phyloP scores from a whole-genome alignment of 2,888 invertebrate genomes.

The Agonopterix heracliana region DNA sequence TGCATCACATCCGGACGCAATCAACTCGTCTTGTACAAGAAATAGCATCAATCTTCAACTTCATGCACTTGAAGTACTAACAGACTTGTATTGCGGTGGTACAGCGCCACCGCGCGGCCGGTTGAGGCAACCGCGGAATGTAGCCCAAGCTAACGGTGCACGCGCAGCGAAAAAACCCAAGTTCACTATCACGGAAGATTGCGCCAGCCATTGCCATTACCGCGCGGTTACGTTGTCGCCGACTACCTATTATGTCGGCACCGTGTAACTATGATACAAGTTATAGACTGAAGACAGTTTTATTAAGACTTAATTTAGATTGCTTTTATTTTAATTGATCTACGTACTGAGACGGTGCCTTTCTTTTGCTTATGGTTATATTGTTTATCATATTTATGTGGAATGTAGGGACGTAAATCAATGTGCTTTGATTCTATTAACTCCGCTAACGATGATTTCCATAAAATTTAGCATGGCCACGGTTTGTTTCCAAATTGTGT shows the following conservation, averaged over 20 bases:
- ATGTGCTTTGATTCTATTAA: no score
- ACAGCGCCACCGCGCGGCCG: slow-evolving; percentile 49
- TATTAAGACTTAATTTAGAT: background rate
- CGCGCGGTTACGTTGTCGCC: slow-evolving; percentile 64
- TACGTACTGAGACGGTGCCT: no score
- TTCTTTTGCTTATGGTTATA: no score
- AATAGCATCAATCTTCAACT: background rate
- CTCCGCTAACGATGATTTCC: no score
- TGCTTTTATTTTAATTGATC: background rate
- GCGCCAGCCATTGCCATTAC: slow-evolving; percentile 53
- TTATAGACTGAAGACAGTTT: background rate
- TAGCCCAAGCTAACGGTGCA: slow-evolving; percentile 71
- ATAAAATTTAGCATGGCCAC: no score
- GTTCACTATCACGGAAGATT: slow-evolving; percentile 75
- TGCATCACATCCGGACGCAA: slow-evolving; percentile 3
- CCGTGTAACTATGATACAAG: slow-evolving; percentile 37
- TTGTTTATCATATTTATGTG: no score
- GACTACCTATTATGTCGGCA: slow-evolving; percentile 28
- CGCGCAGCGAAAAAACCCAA: slow-evolving; percentile 69
- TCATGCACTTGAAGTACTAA: background rate
- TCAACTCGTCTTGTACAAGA: background rate
- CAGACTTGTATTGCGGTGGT: slow-evolving; percentile 27
- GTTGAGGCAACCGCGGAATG: slow-evolving; percentile 62
- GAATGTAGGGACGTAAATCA: no score
- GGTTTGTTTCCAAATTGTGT: no score